Evolutionary conservation across 2,113 vertebrate species (phyloP), one percentile per base, ranked within the genome.

Genomic region (Cathartes aura): DNA sequence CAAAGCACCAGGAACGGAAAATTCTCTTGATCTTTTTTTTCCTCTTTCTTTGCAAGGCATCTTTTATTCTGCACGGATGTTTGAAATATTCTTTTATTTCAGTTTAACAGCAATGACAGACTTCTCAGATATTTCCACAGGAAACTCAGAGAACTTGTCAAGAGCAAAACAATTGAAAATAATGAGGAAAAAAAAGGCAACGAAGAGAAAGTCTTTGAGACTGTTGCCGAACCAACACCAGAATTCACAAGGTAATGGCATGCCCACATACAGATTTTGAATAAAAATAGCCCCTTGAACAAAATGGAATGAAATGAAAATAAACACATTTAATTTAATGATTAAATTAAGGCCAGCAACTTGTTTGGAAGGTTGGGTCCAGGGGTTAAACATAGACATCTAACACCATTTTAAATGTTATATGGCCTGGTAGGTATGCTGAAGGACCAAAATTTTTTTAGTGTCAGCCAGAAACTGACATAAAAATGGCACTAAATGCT

Each of bases 1-100:
- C 26, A 80, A 90, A 79, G 32, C 64, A 26, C 26, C 30, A 74
- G 53, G 56, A 90, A 66, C 0, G 13, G 45, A 89, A 67, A 78
- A 72, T 47, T 68, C 68, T 82, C 63, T 71, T 83, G 23, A 58
- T 32, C 20, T 8, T 21, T 68, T 43, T 66, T 63, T 10, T 10
- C 4, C 9, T 26, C 32, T 92, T 74, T 64, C 21, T 40, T 62
- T 82, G 20, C 55, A 84, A 87, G 21, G 7, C 34, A 50, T 47
- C 19, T 82, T 95, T 93, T 59, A 64, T 90, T 84, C 48, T 84
- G 30, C 40, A 58, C 21, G 23, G n/a, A 71, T 87, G 52, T 70
- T 73, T 76, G 74, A 97, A 95, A 85, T 58, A 62, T 47, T 85
- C 17, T 76, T 93, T 89, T 67, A 72, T 95, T 97, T 88, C 68